Conservation (phyloP, 2,113 vertebrate species). For the Hippocampus comes region DNA sequence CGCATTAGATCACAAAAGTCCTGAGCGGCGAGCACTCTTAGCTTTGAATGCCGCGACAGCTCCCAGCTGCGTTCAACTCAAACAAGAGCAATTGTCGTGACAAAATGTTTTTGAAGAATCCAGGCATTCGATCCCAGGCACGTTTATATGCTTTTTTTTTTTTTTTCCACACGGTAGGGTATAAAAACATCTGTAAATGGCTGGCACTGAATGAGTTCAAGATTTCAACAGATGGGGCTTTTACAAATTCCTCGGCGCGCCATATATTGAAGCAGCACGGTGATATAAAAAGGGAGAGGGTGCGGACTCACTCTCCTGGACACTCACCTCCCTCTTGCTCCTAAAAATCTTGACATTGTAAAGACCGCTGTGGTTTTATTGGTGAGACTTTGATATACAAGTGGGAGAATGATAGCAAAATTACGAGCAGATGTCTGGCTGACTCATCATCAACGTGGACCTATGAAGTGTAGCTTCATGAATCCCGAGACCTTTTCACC, state of each 20-base stretch:
- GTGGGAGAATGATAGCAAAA: neutral
- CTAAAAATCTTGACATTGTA: too few species aligned
- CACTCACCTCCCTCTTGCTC: neutral
- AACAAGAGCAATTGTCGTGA: neutral
- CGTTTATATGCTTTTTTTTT: too few species aligned
- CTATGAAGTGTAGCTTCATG: neutral
- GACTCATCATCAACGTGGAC: neutral
- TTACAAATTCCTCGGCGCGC: neutral
- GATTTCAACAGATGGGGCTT: neutral
- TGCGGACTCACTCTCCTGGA: neutral
- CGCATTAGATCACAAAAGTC: slow-evolving; percentile 3
- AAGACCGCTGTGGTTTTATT: neutral
- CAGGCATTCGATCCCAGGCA: too few species aligned
- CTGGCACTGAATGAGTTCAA: neutral
- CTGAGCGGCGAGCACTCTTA: neutral
- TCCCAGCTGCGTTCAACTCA: neutral
- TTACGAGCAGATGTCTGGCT: neutral
- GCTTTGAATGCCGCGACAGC: neutral
- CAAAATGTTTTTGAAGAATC: too few species aligned
- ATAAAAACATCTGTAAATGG: too few species aligned
- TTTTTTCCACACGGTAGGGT: too few species aligned
- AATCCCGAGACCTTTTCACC: neutral
- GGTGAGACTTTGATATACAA: neutral
- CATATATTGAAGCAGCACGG: neutral
- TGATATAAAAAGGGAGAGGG: neutral